Conservation (phyloP, 2,113 vertebrate genomes). For the Chaetodon auriga region DNA sequence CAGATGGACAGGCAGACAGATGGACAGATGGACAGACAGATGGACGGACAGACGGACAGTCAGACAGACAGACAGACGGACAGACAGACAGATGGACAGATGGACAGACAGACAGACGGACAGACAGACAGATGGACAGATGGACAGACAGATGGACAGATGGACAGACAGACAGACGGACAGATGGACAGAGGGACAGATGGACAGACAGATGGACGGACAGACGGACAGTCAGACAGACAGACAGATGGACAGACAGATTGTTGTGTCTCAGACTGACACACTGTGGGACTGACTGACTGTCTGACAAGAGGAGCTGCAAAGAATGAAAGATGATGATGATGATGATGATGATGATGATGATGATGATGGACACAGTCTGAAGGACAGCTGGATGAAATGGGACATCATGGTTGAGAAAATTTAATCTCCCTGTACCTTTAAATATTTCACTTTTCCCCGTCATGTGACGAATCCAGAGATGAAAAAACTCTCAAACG, state of each 20-base stretch:
- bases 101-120: not conserved
- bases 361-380: not conserved
- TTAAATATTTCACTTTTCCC: not conserved
- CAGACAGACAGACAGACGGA: not conserved
- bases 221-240: no score
- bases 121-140: no score
- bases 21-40: no score
- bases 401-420: not conserved
- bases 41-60: conserved; percentile 5
- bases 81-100: no score
- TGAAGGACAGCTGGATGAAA: not conserved
- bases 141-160: conserved; percentile 12
- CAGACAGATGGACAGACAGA: no score
- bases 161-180: not conserved
- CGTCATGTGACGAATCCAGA: not conserved
- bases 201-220: not conserved
- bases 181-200: no score
- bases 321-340: not conserved
- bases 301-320: not conserved
- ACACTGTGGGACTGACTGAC: no score
- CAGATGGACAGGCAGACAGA: no score
- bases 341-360: not conserved
- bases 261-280: not conserved
- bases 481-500: not conserved
- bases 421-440: conserved; percentile 26